Conservation (phyloP, 2,888 invertebrate genomes). For the Candidula unifasciata region DNA sequence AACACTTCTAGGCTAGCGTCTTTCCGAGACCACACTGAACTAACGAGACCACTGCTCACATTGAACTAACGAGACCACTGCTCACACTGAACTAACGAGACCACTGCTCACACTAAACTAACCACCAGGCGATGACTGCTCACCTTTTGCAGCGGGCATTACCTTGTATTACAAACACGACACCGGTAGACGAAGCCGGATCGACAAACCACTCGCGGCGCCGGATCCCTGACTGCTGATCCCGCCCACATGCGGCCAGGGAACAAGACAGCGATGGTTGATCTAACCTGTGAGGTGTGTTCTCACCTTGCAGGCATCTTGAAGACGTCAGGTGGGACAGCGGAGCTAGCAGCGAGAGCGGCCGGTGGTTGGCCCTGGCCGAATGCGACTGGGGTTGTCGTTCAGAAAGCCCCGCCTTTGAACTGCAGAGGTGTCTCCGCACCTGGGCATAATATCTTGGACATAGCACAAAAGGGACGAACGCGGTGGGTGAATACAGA, state of each 20-base stretch:
- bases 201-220: conserved; percentile 23
- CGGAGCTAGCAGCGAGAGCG: background rate
- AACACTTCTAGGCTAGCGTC: too few relatives aligned
- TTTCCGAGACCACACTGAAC: too few relatives aligned
- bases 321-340: background rate
- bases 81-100: background rate
- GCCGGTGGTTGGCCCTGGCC: conserved; percentile 28
- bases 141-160: background rate
- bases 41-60: too few relatives aligned
- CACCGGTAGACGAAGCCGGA: background rate
- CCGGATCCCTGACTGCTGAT: background rate
- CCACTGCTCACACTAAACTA: too few relatives aligned
- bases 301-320: background rate
- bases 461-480: too few relatives aligned
- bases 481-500: too few relatives aligned
- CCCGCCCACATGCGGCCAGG: conserved; percentile 39
- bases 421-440: background rate
- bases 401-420: background rate
- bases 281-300: background rate
- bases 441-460: background rate
- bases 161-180: background rate
- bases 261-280: background rate
- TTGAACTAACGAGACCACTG: too few relatives aligned
- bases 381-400: background rate
- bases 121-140: background rate